A percentile compares a stretch with the other conserved stretches of the same genome.
These are phyloP conservation scores for Drosophila anomelani DNA, from an alignment of 2,888 invertebrate species.

Conservation along the genomic window DNA sequence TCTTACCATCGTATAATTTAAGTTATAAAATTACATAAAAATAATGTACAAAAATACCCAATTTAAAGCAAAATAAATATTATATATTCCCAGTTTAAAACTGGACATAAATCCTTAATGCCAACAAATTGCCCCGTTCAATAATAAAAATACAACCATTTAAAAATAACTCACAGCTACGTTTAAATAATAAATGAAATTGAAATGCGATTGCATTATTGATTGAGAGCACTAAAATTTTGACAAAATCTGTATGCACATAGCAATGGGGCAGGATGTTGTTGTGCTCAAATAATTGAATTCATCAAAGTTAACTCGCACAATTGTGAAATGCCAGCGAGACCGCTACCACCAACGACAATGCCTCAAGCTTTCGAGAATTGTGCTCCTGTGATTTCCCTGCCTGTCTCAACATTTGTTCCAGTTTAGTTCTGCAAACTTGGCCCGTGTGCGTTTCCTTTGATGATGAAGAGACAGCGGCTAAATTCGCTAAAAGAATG, in stretches of 20 bases:
- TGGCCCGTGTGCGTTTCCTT: slow-evolving; percentile 51
- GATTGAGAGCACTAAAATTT: slow-evolving; percentile 4
- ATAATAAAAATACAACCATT: not conserved
- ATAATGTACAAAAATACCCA: not conserved
- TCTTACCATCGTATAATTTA: not conserved
- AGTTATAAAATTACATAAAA: not conserved
- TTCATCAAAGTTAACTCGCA: slow-evolving; percentile 80
- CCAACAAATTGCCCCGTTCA: not conserved
- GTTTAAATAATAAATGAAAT: not conserved
- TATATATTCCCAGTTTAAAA: not conserved
- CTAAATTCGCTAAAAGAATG: slow-evolving; percentile 51
- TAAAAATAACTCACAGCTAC: slow-evolving; percentile 6
- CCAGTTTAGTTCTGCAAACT: slow-evolving; percentile 70
- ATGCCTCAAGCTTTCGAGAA: slow-evolving; percentile 28
- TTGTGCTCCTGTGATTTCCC: slow-evolving; percentile 32
- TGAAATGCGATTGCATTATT: slow-evolving; percentile 1
- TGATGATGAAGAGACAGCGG: slow-evolving; percentile 60
- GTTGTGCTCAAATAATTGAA: slow-evolving; percentile 74
- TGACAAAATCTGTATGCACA: slow-evolving; percentile 27
- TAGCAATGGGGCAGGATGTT: slow-evolving; percentile 46
- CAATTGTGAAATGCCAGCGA: slow-evolving; percentile 67
- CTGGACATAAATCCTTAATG: not conserved
- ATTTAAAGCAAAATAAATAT: not conserved
- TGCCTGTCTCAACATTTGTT: slow-evolving; percentile 52
- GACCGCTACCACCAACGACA: slow-evolving; percentile 5